Evolutionary conservation across 2,113 vertebrate genomes (phyloP).

Genomic region (Passer montanus): DNA sequence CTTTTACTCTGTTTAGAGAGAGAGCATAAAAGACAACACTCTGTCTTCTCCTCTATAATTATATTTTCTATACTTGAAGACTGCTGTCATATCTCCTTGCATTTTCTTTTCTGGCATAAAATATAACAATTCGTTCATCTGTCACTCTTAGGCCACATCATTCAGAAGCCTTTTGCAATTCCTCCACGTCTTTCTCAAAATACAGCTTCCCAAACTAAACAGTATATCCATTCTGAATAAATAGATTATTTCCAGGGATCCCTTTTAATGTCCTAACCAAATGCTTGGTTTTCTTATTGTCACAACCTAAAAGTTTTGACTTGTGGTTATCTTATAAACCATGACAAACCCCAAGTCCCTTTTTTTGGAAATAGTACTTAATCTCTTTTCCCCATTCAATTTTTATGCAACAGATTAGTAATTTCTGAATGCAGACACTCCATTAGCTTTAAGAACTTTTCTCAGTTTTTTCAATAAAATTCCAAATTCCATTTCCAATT

Average conservation of each 20-base stretch:
- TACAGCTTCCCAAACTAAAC: neutral
- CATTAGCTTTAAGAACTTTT: neutral
- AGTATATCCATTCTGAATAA: neutral
- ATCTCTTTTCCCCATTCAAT: neutral
- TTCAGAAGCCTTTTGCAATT: neutral
- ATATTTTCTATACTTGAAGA: neutral
- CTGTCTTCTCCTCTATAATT: neutral
- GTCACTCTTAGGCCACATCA: neutral
- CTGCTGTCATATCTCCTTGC: neutral
- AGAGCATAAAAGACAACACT: neutral
- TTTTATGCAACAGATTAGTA: neutral
- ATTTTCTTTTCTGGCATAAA: neutral
- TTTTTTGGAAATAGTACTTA: neutral
- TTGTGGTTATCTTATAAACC: neutral
- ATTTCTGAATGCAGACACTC: neutral
- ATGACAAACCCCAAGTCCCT: neutral
- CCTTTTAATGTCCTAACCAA: neutral
- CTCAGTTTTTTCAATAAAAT: neutral
- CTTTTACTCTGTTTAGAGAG: neutral
- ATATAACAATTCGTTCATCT: neutral
- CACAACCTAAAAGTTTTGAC: neutral
- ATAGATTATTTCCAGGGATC: neutral
- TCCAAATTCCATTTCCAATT: neutral
- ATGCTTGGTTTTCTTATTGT: neutral
- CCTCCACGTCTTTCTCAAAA: neutral